These are phyloP conservation scores for Myrmecobius fasciatus DNA, from an alignment of 2,113 vertebrate species.

Conservation along the genomic window DNA sequence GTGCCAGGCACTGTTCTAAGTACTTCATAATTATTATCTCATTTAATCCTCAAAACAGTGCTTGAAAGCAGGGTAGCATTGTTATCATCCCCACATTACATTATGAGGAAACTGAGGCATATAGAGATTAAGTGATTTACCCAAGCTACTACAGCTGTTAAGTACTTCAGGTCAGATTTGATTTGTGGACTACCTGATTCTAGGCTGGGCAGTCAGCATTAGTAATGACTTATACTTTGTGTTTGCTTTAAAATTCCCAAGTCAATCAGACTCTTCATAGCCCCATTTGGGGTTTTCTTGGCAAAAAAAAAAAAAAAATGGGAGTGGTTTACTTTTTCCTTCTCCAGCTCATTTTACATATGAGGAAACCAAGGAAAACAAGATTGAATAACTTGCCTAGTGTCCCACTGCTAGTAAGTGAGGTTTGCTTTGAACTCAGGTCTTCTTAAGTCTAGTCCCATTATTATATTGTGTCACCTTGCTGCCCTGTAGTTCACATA, in stretches of 20 bases:
- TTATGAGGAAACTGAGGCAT: neutral
- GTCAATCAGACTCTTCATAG: neutral
- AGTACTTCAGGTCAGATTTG: neutral
- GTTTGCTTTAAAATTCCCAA: neutral
- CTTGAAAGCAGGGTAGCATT: neutral
- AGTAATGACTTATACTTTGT: neutral
- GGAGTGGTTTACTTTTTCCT: neutral
- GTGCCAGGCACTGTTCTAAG: neutral
- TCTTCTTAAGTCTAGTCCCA: neutral
- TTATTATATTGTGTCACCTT: neutral
- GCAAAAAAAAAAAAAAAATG: neutral
- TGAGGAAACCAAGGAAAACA: neutral
- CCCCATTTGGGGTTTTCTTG: neutral
- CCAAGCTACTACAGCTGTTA: neutral
- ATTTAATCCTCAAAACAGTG: neutral
- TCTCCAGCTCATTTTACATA: neutral
- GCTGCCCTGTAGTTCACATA: neutral
- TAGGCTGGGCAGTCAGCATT: neutral
- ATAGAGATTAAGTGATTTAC: neutral
- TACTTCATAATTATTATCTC: neutral
- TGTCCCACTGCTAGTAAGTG: neutral
- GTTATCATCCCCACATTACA: neutral
- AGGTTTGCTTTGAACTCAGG: no score
- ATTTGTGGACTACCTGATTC: neutral
- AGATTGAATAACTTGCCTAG: neutral